Percentiles rank a stretch among this genome's conserved stretches.
These are phyloP conservation scores for Brassicogethes aeneus DNA, from an alignment of 2,888 invertebrate genomes.

Conservation along the genomic window DNA sequence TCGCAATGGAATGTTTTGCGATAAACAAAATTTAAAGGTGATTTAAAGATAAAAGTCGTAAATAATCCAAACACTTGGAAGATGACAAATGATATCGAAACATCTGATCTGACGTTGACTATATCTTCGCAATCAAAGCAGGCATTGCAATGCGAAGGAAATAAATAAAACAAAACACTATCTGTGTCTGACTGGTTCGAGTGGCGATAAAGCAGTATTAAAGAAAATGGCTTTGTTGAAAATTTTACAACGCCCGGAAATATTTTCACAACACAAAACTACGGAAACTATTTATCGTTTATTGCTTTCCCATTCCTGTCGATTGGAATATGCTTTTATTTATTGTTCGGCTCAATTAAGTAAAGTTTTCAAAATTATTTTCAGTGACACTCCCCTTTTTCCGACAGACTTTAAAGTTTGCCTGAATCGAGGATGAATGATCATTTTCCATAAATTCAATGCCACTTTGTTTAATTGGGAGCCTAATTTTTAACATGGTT, in stretches of 20 bases:
- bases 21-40: too few relatives aligned
- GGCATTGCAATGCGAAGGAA: constrained; percentile 1
- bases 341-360: background rate
- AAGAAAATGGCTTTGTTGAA: constrained; percentile 24
- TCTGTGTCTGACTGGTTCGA: constrained; percentile 25
- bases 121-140: background rate
- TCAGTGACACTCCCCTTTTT: background rate
- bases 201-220: constrained; percentile 25
- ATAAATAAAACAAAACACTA: constrained; percentile 16
- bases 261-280: constrained; percentile 19
- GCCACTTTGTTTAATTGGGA: too few relatives aligned
- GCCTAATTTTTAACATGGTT: too few relatives aligned
- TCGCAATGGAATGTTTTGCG: too few relatives aligned
- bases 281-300: constrained; percentile 22
- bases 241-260: constrained; percentile 25
- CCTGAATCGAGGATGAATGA: too few relatives aligned
- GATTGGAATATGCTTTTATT: constrained; percentile 7
- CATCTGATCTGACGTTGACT: too few relatives aligned
- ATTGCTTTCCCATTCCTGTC: constrained; percentile 10
- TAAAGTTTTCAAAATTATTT: background rate
- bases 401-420: too few relatives aligned
- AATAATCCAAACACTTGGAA: too few relatives aligned
- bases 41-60: too few relatives aligned
- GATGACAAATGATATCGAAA: too few relatives aligned
- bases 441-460: too few relatives aligned